phyloP scores from a whole-genome alignment of 2,113 vertebrate genomes.

The Phrynosoma blainvillii region DNA sequence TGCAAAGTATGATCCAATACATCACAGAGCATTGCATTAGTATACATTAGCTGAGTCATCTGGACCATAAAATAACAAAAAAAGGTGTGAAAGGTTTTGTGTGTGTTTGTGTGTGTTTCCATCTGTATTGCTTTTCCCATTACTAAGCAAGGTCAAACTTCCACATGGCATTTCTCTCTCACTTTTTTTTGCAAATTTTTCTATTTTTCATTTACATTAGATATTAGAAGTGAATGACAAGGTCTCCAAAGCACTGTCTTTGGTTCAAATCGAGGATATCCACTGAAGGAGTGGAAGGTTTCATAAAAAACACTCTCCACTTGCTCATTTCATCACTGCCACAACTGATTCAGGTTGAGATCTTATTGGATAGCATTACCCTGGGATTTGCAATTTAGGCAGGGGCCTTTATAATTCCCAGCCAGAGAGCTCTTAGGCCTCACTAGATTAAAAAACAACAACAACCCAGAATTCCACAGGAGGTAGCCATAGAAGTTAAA shows the following conservation, averaged over 20 bases:
- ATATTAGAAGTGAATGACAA: not conserved
- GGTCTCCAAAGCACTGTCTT: not conserved
- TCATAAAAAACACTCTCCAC: not conserved
- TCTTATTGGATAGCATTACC: too few species aligned
- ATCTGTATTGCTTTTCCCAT: not conserved
- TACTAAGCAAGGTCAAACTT: not conserved
- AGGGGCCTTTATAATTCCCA: not conserved
- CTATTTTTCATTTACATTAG: not conserved
- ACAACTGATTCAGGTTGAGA: not conserved
- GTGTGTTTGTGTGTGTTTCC: not conserved
- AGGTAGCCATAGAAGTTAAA: not conserved
- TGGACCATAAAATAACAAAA: not conserved
- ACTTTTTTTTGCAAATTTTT: not conserved
- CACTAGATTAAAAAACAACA: not conserved
- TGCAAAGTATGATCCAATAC: not conserved
- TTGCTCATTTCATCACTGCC: not conserved
- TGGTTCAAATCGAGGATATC: not conserved
- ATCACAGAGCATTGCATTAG: not conserved
- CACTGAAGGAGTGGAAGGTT: not conserved
- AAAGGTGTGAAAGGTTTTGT: accelerated
- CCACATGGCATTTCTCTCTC: not conserved
- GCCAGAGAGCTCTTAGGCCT: too few species aligned
- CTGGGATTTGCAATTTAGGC: too few species aligned
- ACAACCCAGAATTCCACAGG: not conserved
- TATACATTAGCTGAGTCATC: slow-evolving; percentile 1